Evolutionary conservation across 2,888 invertebrate species (phyloP).

Genomic region (Bugulina stolonifera): DNA sequence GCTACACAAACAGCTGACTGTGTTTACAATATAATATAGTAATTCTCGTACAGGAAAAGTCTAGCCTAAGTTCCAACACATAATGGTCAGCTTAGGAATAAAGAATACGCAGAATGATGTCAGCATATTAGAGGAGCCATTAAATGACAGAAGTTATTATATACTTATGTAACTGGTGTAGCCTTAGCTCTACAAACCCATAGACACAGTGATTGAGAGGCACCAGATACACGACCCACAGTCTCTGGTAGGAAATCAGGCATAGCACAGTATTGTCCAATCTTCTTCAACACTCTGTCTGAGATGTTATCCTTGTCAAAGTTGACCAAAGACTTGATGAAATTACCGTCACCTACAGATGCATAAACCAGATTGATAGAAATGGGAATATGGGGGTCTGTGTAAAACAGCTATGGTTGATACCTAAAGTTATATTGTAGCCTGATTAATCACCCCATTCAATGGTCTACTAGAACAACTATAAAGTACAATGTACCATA

Average conservation of each 20-base stretch:
- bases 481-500: too few species aligned
- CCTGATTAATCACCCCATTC: too few species aligned
- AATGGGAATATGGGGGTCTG: too few species aligned
- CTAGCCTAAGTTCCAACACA: too few species aligned
- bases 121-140: not conserved
- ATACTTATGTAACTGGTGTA: not conserved
- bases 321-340: constrained; percentile 63
- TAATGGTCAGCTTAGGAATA: too few species aligned
- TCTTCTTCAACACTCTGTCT: constrained; percentile 74
- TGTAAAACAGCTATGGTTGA: too few species aligned
- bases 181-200: constrained; percentile 61
- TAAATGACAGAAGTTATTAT: not conserved
- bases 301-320: constrained; percentile 84
- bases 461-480: too few species aligned
- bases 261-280: constrained; percentile 70
- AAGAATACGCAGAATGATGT: not conserved
- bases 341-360: constrained; percentile 50
- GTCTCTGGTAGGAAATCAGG: constrained; percentile 81
- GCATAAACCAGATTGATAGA: not conserved
- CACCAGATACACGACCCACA: constrained; percentile 73
- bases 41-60: too few species aligned
- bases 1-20: too few species aligned
- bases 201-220: constrained; percentile 79
- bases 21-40: constrained; percentile 8
- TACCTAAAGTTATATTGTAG: too few species aligned